Evolutionary conservation across 2,797 vertebrate species (phyloP).

Genomic region (Garrulus glandarius): DNA sequence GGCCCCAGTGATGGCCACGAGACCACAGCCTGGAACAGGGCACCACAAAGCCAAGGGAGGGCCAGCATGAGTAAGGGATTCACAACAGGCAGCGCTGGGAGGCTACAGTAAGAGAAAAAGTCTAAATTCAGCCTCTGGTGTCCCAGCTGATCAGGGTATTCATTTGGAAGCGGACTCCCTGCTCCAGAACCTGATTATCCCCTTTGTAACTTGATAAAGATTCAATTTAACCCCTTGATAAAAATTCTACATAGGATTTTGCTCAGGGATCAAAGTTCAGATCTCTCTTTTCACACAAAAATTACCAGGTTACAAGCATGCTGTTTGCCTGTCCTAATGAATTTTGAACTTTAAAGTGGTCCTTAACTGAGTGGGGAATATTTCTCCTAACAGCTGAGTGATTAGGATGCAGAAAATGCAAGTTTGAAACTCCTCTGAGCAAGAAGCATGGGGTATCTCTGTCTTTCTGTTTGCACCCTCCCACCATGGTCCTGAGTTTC

Average conservation of each 20-base stretch:
- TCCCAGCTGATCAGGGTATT: background rate
- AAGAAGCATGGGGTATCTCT: background rate
- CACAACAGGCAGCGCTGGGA: background rate
- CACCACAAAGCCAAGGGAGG: background rate
- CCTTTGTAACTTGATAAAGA: background rate
- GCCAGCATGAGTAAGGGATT: background rate
- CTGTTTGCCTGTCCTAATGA: background rate
- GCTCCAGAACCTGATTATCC: background rate
- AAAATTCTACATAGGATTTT: background rate
- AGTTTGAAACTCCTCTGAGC: background rate
- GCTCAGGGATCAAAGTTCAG: background rate
- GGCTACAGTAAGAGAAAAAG: background rate
- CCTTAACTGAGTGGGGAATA: background rate
- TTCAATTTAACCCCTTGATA: background rate
- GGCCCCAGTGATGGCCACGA: background rate
- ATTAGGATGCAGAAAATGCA: background rate
- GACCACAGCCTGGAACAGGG: background rate
- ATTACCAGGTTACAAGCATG: background rate
- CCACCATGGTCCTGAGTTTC: background rate
- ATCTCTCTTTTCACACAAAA: background rate
- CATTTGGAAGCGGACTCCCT: background rate
- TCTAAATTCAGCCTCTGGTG: background rate
- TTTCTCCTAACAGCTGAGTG: background rate
- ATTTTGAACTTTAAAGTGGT: background rate
- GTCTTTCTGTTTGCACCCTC: rapidly evolving